Conservation (phyloP, 2,888 invertebrate species). For the Alentia gelatinosa region DNA sequence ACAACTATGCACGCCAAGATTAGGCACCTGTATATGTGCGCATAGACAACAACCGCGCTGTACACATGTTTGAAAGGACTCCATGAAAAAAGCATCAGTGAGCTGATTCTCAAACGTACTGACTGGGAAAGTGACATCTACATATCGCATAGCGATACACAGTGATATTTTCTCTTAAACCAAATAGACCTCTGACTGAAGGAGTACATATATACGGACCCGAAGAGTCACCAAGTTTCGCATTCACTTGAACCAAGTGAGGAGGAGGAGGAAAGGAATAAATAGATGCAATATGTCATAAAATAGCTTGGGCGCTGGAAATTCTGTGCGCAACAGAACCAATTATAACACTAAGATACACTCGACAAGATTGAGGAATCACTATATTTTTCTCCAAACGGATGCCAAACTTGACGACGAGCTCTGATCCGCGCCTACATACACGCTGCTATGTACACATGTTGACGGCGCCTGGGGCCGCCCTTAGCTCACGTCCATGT, state of each 20-base stretch:
- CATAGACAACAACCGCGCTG: neutral
- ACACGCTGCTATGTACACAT: neutral
- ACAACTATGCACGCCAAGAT: slow-evolving; percentile 24
- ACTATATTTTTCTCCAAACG: no score
- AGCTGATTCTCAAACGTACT: neutral
- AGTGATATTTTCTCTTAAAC: neutral
- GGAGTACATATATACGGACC: neutral
- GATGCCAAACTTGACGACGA: neutral
- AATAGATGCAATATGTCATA: neutral
- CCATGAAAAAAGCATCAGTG: neutral
- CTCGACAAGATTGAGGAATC: no score
- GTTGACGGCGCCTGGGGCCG: neutral
- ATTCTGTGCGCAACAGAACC: neutral
- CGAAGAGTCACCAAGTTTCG: neutral
- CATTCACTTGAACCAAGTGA: neutral
- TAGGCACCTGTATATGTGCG: neutral
- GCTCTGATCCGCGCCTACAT: neutral
- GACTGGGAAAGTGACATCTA: neutral
- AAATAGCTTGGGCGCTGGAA: neutral
- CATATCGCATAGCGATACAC: slow-evolving; percentile 9
- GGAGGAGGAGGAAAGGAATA: neutral
- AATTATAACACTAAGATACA: no score
- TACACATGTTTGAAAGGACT: neutral
- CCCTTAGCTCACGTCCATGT: slow-evolving; percentile 58
- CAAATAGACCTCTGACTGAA: neutral